Percentiles rank a stretch among this genome's conserved stretches.
Evolutionary conservation across 2,888 invertebrate species (phyloP).

Genomic region (Agapetus fuscipes): DNA sequence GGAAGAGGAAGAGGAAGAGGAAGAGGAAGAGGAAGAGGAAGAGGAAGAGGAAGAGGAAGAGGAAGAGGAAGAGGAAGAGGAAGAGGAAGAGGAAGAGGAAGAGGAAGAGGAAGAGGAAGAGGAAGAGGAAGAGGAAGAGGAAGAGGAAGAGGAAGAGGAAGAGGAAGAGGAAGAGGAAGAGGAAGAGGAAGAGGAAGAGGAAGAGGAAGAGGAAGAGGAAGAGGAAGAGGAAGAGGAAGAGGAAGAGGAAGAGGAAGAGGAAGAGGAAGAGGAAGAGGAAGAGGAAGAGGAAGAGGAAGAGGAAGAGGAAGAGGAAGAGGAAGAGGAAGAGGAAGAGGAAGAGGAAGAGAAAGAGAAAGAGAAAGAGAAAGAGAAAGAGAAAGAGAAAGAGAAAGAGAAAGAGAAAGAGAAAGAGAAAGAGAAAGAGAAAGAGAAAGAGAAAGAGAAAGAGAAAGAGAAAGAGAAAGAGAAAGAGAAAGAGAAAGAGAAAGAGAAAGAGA

Average conservation of each 20-base stretch:
- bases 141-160: constrained; percentile 1
- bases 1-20: constrained; percentile 19
- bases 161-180: constrained; percentile 2
- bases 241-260: background rate
- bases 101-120: background rate
- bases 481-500: too few relatives aligned
- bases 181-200: constrained; percentile 2
- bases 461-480: too few relatives aligned
- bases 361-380: too few relatives aligned
- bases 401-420: too few relatives aligned
- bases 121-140: constrained; percentile 2
- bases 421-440: too few relatives aligned
- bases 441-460: too few relatives aligned
- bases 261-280: background rate
- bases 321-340: constrained; percentile 1
- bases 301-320: background rate
- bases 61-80: background rate
- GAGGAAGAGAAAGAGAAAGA: too few relatives aligned
- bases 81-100: background rate
- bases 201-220: constrained; percentile 3
- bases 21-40: constrained; percentile 17
- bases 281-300: background rate
- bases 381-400: too few relatives aligned
- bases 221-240: constrained; percentile 3
- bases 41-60: background rate